Evolutionary conservation across 2,113 vertebrate species (phyloP).

Genomic region (Hemichromis elongatus): DNA sequence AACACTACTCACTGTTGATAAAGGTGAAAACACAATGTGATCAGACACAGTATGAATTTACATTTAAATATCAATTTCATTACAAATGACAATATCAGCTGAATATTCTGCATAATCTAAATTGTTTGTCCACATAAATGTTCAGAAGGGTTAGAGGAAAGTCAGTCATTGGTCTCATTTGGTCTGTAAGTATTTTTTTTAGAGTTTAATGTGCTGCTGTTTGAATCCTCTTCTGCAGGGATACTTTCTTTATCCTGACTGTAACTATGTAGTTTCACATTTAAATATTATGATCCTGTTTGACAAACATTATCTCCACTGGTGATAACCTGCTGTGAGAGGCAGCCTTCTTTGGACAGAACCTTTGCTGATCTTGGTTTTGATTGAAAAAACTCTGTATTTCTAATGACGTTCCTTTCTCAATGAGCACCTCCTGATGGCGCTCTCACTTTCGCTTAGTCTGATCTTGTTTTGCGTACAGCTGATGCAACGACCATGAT

Average conservation of each 20-base stretch:
- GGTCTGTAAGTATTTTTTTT: not conserved
- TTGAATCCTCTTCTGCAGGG: not conserved
- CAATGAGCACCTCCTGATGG: not conserved
- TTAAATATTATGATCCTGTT: not conserved
- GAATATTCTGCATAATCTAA: not conserved
- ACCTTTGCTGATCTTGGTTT: not conserved
- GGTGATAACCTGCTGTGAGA: not conserved
- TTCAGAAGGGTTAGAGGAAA: not conserved
- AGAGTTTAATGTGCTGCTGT: not conserved
- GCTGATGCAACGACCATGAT: not conserved
- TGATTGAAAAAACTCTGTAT: rapidly evolving
- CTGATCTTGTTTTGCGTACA: not conserved
- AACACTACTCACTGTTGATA: not conserved
- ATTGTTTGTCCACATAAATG: not conserved
- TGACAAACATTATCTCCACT: not conserved
- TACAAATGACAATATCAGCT: not conserved
- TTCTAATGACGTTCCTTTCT: not conserved
- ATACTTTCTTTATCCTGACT: not conserved
- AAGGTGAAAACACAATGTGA: not conserved
- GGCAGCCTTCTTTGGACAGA: no score
- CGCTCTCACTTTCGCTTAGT: not conserved
- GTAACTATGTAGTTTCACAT: not conserved
- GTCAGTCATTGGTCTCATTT: not conserved
- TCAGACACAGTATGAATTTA: not conserved
- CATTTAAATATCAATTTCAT: not conserved